These are phyloP conservation scores for Acrocyrtus sp. DNA, from an alignment of 2,888 invertebrate genomes.

Conservation along the genomic window DNA sequence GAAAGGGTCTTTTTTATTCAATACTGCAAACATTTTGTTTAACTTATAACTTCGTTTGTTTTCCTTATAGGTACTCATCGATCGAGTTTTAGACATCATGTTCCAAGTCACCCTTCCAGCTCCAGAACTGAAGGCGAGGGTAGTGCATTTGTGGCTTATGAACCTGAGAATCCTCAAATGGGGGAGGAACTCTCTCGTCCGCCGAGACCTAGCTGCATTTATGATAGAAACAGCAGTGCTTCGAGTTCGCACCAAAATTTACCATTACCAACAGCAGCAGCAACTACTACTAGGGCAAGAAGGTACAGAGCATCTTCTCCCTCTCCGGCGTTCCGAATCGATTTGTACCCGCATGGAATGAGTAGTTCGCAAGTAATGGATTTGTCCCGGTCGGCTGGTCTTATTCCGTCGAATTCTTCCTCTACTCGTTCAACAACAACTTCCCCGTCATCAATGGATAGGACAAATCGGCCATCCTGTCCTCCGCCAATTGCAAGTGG, in stretches of 20 bases:
- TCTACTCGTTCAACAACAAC: not conserved
- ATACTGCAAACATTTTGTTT: no score
- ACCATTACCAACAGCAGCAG: conserved; percentile 1
- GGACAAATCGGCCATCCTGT: not conserved
- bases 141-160: conserved; percentile 35
- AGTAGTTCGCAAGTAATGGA: conserved; percentile 46
- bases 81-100: no score
- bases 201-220: conserved; percentile 38
- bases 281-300: no score
- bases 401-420: conserved; percentile 1
- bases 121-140: not conserved
- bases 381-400: conserved; percentile 36
- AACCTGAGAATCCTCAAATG: conserved; percentile 5
- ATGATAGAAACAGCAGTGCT: conserved; percentile 1
- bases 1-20: no score
- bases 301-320: not conserved
- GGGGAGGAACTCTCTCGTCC: conserved; percentile 18
- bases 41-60: no score
- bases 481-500: not conserved
- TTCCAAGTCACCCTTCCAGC: no score
- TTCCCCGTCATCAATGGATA: not conserved
- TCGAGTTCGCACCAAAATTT: not conserved
- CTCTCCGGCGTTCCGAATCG: conserved; percentile 27
- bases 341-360: conserved; percentile 32
- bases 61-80: no score